Evolutionary conservation across 2,888 invertebrate species (phyloP).

Genomic region (Quadroppia sp.): DNA sequence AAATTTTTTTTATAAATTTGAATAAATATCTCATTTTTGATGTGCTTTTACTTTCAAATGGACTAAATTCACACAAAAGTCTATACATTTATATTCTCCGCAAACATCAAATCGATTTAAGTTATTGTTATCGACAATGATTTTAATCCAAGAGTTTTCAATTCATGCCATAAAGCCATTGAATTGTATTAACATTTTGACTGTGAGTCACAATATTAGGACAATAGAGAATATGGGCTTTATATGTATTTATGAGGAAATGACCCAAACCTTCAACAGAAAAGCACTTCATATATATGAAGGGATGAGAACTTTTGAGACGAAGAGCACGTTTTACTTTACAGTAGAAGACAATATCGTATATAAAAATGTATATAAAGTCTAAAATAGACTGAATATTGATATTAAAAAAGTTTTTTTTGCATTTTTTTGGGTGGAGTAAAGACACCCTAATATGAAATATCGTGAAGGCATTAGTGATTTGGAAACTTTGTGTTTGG

Average conservation of each 20-base stretch:
- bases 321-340: neutral
- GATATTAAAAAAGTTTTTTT: slow-evolving; percentile 15
- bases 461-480: neutral
- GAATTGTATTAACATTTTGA: slow-evolving; percentile 24
- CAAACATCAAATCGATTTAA: slow-evolving; percentile 11
- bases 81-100: neutral
- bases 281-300: neutral
- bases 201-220: slow-evolving; percentile 13
- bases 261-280: neutral
- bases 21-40: neutral
- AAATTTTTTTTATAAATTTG: too few relatives aligned
- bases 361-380: slow-evolving; percentile 2
- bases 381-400: neutral
- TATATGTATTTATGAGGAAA: neutral
- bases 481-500: neutral
- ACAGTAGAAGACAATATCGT: neutral
- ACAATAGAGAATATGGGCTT: slow-evolving; percentile 21
- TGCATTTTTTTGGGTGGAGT: slow-evolving; percentile 22
- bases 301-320: neutral
- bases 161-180: slow-evolving; percentile 22
- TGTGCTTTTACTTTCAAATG: neutral
- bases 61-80: neutral
- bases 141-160: neutral
- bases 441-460: slow-evolving; percentile 20
- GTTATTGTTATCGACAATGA: slow-evolving; percentile 22